Evolutionary conservation across 2,888 invertebrate species (phyloP).

Genomic region (Embidobia sp.): DNA sequence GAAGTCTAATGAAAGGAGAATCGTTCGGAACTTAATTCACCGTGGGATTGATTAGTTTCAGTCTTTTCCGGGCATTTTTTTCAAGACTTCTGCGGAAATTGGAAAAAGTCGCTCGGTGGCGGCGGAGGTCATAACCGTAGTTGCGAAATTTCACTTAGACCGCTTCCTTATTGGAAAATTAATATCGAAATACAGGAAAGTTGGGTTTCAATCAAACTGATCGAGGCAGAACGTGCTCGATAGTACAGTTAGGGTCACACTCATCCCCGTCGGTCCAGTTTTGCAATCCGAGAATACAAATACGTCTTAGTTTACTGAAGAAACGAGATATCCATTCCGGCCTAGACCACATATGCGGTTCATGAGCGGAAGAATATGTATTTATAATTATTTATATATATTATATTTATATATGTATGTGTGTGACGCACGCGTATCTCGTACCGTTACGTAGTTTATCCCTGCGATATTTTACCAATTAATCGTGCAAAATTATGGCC

Average conservation of each 20-base stretch:
- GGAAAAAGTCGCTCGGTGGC: background rate
- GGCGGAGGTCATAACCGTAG: background rate
- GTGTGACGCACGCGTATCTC: constrained; percentile 70
- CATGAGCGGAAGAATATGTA: background rate
- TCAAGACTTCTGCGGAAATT: no score
- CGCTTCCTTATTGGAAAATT: constrained; percentile 37
- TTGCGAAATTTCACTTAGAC: constrained; percentile 30
- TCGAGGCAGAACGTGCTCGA: constrained; percentile 32
- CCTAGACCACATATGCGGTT: background rate
- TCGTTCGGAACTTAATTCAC: no score
- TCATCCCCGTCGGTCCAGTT: constrained; percentile 72
- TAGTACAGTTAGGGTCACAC: constrained; percentile 73
- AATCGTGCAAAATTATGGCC: constrained; percentile 42
- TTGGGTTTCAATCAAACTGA: constrained; percentile 53
- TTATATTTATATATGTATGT: constrained; percentile 6
- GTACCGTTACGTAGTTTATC: constrained; percentile 77
- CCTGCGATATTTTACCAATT: constrained; percentile 62
- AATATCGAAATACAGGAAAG: constrained; percentile 44
- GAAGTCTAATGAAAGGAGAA: no score
- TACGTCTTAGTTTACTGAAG: constrained; percentile 61
- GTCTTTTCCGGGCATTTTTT: no score
- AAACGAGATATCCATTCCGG: constrained; percentile 63
- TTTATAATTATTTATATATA: background rate
- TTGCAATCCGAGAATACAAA: constrained; percentile 65
- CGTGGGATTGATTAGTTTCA: no score